Evolutionary conservation across 2,797 vertebrate genomes (phyloP).

Genomic region (Podarcis siculus): DNA sequence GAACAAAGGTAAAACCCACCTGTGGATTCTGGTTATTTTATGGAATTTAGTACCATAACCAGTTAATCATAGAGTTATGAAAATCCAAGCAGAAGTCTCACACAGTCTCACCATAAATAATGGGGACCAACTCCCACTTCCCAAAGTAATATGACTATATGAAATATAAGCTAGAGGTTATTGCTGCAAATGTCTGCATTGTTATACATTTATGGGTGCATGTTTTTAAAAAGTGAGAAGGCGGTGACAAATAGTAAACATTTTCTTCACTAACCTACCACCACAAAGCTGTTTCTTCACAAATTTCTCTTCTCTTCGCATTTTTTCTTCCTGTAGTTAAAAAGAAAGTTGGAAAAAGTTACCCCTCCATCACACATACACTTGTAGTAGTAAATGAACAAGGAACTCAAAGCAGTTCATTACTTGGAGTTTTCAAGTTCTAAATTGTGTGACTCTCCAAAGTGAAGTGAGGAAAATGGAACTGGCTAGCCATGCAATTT

Average conservation of each 20-base stretch:
- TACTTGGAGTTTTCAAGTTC: not conserved
- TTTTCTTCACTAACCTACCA: conserved; percentile 43
- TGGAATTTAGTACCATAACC: not conserved
- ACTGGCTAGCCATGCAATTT: not conserved
- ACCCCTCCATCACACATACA: not conserved
- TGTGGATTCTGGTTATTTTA: not conserved
- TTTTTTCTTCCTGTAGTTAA: conserved; percentile 27
- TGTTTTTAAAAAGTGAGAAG: not conserved
- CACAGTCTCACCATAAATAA: not conserved
- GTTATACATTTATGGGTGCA: not conserved
- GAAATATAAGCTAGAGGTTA: not conserved
- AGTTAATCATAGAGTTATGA: not conserved
- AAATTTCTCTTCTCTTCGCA: conserved; percentile 1
- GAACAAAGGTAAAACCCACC: not conserved
- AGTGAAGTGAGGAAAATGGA: not conserved
- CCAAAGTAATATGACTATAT: not conserved
- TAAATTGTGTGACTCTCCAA: not conserved
- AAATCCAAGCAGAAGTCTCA: not conserved
- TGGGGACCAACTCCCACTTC: not conserved
- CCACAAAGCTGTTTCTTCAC: conserved; percentile 29
- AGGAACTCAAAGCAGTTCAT: not conserved
- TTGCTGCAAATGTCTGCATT: not conserved
- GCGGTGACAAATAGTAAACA: not conserved
- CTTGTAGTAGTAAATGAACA: not conserved
- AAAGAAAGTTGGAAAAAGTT: not conserved